These are phyloP conservation scores for Tyrophagus putrescentiae DNA, from an alignment of 1,140 invertebrate species.

Conservation along the genomic window DNA sequence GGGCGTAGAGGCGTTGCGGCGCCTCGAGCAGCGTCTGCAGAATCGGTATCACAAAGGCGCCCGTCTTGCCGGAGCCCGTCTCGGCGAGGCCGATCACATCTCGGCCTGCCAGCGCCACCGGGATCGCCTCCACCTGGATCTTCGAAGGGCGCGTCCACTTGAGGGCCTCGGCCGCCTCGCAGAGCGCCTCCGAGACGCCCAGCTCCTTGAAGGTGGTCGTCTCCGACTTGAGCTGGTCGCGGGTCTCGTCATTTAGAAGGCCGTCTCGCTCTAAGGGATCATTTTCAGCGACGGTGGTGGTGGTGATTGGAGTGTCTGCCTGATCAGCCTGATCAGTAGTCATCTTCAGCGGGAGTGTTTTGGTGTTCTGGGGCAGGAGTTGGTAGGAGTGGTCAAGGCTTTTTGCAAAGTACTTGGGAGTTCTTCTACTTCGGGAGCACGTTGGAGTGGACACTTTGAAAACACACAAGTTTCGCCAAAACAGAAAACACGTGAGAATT, in stretches of 20 bases:
- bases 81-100: conserved; percentile 92
- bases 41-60: conserved; percentile 89
- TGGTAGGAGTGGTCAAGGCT: too few relatives aligned
- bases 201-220: background rate
- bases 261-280: too few relatives aligned
- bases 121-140: conserved; percentile 85
- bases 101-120: conserved; percentile 64
- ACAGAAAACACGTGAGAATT: too few relatives aligned
- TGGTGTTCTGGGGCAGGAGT: too few relatives aligned
- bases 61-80: conserved; percentile 93
- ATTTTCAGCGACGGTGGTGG: too few relatives aligned
- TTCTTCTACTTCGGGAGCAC: too few relatives aligned
- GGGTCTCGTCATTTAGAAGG: background rate
- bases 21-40: conserved; percentile 73
- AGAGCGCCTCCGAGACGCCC: conserved; percentile 76
- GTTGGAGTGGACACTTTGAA: too few relatives aligned
- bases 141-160: conserved; percentile 88
- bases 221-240: background rate
- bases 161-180: conserved; percentile 72
- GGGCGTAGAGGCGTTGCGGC: conserved; percentile 81
- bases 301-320: too few relatives aligned
- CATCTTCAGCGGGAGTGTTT: too few relatives aligned
- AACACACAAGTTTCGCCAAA: too few relatives aligned
- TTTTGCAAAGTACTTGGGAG: too few relatives aligned
- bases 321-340: too few relatives aligned